phyloP scores from a whole-genome alignment of 2,888 invertebrate genomes.

The Caenorhabditis panamensis region DNA sequence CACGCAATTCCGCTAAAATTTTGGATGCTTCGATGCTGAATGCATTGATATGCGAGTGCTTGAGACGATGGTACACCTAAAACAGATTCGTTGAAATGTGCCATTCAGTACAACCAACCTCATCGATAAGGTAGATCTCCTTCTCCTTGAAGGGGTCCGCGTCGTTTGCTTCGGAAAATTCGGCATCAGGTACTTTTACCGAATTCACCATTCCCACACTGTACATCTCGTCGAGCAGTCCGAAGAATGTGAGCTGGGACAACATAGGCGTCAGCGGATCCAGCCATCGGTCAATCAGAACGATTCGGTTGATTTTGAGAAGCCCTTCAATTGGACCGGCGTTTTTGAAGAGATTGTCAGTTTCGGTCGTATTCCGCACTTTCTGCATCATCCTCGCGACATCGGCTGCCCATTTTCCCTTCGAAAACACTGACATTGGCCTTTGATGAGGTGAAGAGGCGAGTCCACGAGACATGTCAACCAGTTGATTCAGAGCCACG shows the following conservation, averaged over 20 bases:
- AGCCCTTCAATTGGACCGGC: conserved; percentile 31
- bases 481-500: conserved; percentile 60
- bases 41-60: conserved; percentile 70
- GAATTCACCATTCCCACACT: conserved; percentile 69
- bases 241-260: conserved; percentile 97
- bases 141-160: conserved; percentile 63
- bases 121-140: conserved; percentile 73
- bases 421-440: conserved; percentile 53
- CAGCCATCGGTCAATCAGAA: conserved; percentile 91
- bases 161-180: conserved; percentile 59
- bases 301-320: conserved; percentile 54
- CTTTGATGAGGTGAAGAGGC: conserved; percentile 37
- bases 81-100: conserved; percentile 9
- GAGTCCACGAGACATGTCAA: conserved; percentile 54
- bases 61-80: conserved; percentile 65
- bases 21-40: conserved; percentile 68
- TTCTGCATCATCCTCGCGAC: conserved; percentile 67
- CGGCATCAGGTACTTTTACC: conserved; percentile 65
- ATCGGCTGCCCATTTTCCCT: conserved; percentile 71
- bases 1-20: conserved; percentile 69
- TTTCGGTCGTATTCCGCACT: conserved; percentile 42
- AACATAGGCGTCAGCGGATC: conserved; percentile 94
- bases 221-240: conserved; percentile 88
- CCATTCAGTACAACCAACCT: conserved; percentile 23
- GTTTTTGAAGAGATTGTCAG: conserved; percentile 12